Base-by-base conservation (phyloP, 1,140 invertebrate species). In the Drosophila grimshawi region DNA sequence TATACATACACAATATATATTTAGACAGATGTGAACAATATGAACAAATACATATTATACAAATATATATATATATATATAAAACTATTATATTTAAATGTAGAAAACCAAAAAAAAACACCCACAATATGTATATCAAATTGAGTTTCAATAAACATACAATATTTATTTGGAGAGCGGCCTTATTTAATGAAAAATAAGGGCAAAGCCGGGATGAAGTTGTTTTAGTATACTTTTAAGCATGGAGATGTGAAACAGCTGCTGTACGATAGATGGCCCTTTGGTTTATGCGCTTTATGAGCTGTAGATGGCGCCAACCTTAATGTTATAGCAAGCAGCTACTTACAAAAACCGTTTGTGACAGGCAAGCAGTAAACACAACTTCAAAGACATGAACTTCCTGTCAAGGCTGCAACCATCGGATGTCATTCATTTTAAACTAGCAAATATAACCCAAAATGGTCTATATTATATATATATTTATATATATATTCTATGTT, bases 141-240 rank as follows among this genome's bases (percentile, higher is more conserved):
- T 85, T 89, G 85, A 89, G 86, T 89, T 88, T 88, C 85, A 88
- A 88, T 88, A 88, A 88, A 88, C 68, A 80, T 75, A 76, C 86
- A 80, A 88, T 86, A 89, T 89, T 89, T 80, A 88, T 78, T 89
- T 88, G 70, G 60, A 71, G 27, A 46, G 7, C n/a, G n/a, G n/a
- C n/a, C n/a, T n/a, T n/a, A n/a, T 1, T 10, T 8, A 19, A 19
- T 1, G 19, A 19, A 19, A 19, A 19, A 19, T 19, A 19, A 19
- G 19, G 19, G 19, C 19, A 19, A 19, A 19, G 19, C 19, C 19
- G 19, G 19, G 19, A 19, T 19, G 19, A 19, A 19, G 19, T 19
- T 19, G 19, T 19, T 19, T 19, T 19, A 19, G 19, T 19, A 43
- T 43, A 43, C 3, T n/a, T 43, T 8, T 8, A 19, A 0, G 19